Evolutionary conservation across 2,113 vertebrate species (phyloP).

Genomic region (Carollia perspicillata): DNA sequence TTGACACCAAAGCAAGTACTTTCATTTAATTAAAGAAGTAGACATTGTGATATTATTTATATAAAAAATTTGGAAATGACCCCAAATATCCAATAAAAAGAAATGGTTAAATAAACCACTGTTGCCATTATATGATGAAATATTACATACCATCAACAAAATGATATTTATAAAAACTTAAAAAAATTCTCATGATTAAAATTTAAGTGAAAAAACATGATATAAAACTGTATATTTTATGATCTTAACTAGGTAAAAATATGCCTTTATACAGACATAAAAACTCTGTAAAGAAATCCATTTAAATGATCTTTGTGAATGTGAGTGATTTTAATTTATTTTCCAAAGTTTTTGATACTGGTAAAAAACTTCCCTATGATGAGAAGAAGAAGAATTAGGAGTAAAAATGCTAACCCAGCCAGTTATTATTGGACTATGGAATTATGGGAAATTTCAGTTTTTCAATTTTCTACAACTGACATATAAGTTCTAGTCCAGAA

Average conservation of each 20-base stretch:
- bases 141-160: background rate
- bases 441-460: background rate
- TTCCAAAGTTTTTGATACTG: background rate
- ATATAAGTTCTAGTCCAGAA: background rate
- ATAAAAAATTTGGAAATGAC: slow-evolving; percentile 7
- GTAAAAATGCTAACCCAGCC: background rate
- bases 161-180: background rate
- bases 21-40: slow-evolving; percentile 19
- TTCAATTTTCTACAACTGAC: background rate
- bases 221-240: background rate
- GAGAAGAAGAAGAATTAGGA: background rate
- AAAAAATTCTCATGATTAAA: slow-evolving; percentile 23
- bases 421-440: background rate
- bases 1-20: background rate
- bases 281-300: background rate
- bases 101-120: slow-evolving; percentile 24
- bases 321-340: background rate
- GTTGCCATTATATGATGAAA: background rate
- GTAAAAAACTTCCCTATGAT: slow-evolving; percentile 7
- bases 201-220: background rate
- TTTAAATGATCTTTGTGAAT: slow-evolving; percentile 30
- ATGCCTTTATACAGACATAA: background rate
- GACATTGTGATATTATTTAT: background rate
- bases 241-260: background rate
- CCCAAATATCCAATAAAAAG: background rate